Evolutionary conservation across 2,888 invertebrate species (phyloP).

Genomic region (Drosophila testacea): DNA sequence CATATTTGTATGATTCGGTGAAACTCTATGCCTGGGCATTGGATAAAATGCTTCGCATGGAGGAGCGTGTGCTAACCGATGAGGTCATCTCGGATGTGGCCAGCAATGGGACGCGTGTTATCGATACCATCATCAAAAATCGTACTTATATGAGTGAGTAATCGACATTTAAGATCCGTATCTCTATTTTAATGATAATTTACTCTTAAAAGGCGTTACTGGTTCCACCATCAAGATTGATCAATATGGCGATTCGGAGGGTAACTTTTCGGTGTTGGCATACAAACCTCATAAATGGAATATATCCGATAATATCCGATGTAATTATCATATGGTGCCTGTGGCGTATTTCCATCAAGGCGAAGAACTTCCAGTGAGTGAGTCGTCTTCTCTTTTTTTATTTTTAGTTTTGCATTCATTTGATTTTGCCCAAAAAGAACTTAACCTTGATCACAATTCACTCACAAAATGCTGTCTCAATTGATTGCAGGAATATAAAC

Average conservation of each 20-base stretch:
- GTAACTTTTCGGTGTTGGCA: constrained; percentile 97
- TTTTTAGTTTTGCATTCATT: constrained; percentile 50
- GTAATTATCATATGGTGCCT: constrained; percentile 92
- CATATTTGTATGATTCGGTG: constrained; percentile 97
- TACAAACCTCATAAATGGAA: constrained; percentile 87
- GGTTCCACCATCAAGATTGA: constrained; percentile 97
- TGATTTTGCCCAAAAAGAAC: constrained; percentile 15
- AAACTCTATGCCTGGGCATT: constrained; percentile 95
- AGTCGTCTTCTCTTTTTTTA: constrained; percentile 85
- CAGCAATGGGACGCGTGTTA: constrained; percentile 94
- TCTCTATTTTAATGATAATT: neutral
- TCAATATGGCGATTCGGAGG: constrained; percentile 97
- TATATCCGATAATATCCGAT: constrained; percentile 87
- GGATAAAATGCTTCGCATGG: constrained; percentile 89
- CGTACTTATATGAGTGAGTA: constrained; percentile 94
- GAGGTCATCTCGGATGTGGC: constrained; percentile 89
- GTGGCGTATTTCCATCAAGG: constrained; percentile 93
- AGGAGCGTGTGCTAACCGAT: constrained; percentile 87
- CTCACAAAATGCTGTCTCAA: neutral
- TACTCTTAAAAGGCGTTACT: constrained; percentile 90
- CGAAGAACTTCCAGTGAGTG: constrained; percentile 91
- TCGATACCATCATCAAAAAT: constrained; percentile 93
- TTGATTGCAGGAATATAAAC: constrained; percentile 90
- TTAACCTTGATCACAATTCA: constrained; percentile 6
- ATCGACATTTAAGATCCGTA: neutral